Conservation (phyloP, 1,140 invertebrate species). For the Apis mellifera region DNA sequence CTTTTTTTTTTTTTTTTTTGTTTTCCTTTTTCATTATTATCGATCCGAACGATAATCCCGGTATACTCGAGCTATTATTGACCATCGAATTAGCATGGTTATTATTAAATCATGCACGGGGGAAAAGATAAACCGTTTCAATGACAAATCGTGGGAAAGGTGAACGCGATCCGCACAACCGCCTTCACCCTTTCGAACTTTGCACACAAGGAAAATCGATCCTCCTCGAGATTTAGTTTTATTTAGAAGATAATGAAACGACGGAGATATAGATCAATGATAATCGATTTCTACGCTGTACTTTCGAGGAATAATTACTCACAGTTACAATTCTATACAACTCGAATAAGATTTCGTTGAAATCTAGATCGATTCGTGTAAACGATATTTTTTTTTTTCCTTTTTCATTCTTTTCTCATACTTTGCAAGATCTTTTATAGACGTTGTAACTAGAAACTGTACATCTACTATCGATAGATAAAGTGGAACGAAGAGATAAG, state of each 20-base stretch:
- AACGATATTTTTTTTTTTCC: no score
- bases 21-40: neutral
- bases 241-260: neutral
- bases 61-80: conserved; percentile 47
- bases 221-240: neutral
- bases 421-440: no score
- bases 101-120: conserved; percentile 37
- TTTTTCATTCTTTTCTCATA: no score
- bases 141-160: conserved; percentile 29
- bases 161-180: neutral
- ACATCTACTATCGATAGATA: no score
- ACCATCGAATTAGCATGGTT: conserved; percentile 51
- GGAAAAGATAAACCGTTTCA: conserved; percentile 41
- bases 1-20: neutral
- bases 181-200: neutral
- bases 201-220: neutral
- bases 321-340: no score
- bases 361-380: no score
- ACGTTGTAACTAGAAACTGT: no score
- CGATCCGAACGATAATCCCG: conserved; percentile 50
- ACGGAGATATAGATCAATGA: neutral
- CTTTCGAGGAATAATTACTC: neutral
- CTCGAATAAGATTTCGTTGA: no score
- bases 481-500: neutral
- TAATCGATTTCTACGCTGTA: neutral